Evolutionary conservation across 2,888 invertebrate species (phyloP), one percentile per base, ranked within the genome.

Genomic region (Yponomeuta sedellus): DNA sequence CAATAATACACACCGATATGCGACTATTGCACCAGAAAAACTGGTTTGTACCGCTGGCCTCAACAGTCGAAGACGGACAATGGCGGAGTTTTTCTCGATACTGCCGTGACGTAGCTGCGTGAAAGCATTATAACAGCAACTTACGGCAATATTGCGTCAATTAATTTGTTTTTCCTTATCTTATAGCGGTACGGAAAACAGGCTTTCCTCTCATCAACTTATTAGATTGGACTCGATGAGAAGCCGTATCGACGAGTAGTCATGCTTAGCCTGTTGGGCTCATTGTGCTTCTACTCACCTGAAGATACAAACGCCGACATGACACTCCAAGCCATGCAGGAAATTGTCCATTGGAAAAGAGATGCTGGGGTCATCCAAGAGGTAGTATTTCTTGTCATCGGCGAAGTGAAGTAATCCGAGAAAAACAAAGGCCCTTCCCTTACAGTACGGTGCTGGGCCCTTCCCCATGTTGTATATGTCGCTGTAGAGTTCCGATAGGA

Each of bases 391-490:
- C 0, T 69, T 77, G 10, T 90, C 88, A 22, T 88, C 86, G 78
- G 83, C 77, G 40, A 78, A 85, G 68, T 91, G 90, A 0, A 90
- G 76, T 68, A 90, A 91, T 10, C 90, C 90, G 0, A 90, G 67
- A 74, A 91, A 91, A 63, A 87, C 83, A 75, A 91, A 91, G 0
- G 81, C 78, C 0, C 88, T 71, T 0, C 76, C 85, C 67, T 80
- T 80, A 72, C 90, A 90, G 71, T 80, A 87, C 0, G 90, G 90
- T 1, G 83, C 70, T 2, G 77, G 74, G 0, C 88, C 85, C 3
- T 73, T 73, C 0, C 90, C 90, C 83, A 90, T 88, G 70, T 81
- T 74, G 75, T 90, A 90, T 6, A 90, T 88, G 62, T 90, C 90
- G 56, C 85, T 88, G 75, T 89, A 89, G 8, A 89, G 63, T 70